Conservation (phyloP, 2,888 invertebrate genomes). For the Pseudococcus longispinus region DNA sequence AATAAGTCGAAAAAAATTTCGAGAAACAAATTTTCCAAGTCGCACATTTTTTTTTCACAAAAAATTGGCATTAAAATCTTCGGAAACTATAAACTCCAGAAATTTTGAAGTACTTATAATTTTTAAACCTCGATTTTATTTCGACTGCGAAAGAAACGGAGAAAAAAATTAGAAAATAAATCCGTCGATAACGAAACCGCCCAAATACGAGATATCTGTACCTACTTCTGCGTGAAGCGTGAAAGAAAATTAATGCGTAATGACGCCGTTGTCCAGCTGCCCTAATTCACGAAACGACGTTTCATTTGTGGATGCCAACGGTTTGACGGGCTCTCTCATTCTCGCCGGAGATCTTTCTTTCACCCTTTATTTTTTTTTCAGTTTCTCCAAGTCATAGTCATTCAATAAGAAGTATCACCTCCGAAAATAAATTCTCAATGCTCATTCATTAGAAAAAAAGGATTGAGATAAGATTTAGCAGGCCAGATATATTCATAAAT, state of each 20-base stretch:
- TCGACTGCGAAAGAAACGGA: neutral
- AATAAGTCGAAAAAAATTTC: no score
- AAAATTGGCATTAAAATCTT: no score
- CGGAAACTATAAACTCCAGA: no score
- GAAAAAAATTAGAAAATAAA: neutral
- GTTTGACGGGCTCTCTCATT: neutral
- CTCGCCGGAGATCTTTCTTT: neutral
- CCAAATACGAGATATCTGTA: neutral
- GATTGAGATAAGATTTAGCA: neutral
- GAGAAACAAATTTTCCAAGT: no score
- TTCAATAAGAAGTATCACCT: neutral
- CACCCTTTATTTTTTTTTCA: neutral
- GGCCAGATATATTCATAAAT: neutral
- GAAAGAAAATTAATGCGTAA: constrained; percentile 13
- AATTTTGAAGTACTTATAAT: no score
- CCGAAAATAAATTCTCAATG: neutral
- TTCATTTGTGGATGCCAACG: neutral
- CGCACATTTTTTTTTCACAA: no score
- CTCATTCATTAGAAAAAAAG: neutral
- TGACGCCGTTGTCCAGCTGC: constrained; percentile 22
- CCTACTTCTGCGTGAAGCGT: neutral
- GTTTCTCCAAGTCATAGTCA: neutral
- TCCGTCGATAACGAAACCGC: neutral
- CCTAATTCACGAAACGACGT: neutral
- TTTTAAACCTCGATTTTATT: no score